Conservation (phyloP, 2,888 invertebrate species). For the Metellina segmentata region DNA sequence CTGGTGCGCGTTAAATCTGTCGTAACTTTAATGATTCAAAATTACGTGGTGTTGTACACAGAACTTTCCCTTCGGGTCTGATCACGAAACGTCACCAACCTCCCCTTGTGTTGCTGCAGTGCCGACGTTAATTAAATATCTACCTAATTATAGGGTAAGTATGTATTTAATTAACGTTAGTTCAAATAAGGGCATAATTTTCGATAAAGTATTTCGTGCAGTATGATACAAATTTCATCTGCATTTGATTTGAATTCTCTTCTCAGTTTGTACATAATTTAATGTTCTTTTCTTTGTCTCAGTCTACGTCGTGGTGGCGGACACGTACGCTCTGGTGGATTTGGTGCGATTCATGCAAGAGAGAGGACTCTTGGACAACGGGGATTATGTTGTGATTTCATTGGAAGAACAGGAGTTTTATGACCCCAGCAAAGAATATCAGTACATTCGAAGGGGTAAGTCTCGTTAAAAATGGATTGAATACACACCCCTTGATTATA, state of each 20-base stretch:
- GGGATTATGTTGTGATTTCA: slow-evolving; percentile 97
- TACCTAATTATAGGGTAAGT: no score
- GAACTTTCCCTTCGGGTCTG: no score
- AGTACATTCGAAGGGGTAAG: slow-evolving; percentile 76
- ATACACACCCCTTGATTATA: background rate
- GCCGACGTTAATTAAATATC: no score
- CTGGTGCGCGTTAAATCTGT: no score
- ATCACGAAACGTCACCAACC: no score
- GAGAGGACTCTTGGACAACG: slow-evolving; percentile 91
- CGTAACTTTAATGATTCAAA: no score
- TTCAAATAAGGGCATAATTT: no score
- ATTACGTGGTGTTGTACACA: no score
- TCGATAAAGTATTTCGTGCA: background rate
- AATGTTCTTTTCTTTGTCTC: background rate
- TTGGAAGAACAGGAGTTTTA: slow-evolving; percentile 88
- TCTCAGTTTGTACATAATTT: background rate
- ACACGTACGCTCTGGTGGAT: slow-evolving; percentile 90
- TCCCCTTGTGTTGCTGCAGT: no score
- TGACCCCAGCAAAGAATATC: slow-evolving; percentile 76
- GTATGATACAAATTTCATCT: background rate
- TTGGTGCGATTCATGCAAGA: slow-evolving; percentile 96
- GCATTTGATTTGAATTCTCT: background rate
- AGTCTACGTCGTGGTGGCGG: slow-evolving; percentile 97
- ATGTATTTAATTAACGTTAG: no score
- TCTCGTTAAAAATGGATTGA: background rate